Percentiles rank a stretch among this genome's conserved stretches.
These are phyloP conservation scores for Pseudococcus viburni DNA, from an alignment of 2,888 invertebrate species.

Conservation along the genomic window DNA sequence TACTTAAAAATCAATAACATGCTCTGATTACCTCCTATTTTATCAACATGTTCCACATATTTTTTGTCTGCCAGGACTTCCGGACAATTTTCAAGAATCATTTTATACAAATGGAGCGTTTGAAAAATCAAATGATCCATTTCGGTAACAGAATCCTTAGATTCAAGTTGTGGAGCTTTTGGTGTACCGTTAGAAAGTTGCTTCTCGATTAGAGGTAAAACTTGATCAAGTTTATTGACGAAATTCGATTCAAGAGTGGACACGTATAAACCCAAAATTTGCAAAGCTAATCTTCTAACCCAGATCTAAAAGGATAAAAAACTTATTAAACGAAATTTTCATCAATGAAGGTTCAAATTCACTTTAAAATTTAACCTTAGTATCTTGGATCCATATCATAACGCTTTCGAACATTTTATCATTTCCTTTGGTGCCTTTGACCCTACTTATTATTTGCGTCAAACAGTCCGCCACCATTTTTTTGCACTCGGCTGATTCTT, in stretches of 20 bases:
- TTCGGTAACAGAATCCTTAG: neutral
- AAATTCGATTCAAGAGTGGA: slow-evolving; percentile 69
- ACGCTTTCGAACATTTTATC: slow-evolving; percentile 82
- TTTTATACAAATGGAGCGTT: slow-evolving; percentile 67
- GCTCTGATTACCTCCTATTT: slow-evolving; percentile 43
- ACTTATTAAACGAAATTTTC: neutral
- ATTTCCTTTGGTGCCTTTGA: slow-evolving; percentile 74
- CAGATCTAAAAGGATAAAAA: neutral
- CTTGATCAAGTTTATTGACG: neutral
- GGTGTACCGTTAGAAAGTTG: neutral
- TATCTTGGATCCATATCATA: slow-evolving; percentile 79
- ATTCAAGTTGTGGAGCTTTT: neutral
- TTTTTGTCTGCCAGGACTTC: slow-evolving; percentile 3
- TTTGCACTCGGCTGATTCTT: slow-evolving; percentile 83
- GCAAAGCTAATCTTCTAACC: slow-evolving; percentile 83
- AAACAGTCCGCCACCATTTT: slow-evolving; percentile 82
- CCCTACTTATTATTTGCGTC: slow-evolving; percentile 77
- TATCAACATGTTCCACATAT: slow-evolving; percentile 16
- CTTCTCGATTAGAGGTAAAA: slow-evolving; percentile 46
- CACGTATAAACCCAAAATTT: slow-evolving; percentile 85
- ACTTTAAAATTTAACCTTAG: slow-evolving; percentile 73
- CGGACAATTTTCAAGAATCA: slow-evolving; percentile 10
- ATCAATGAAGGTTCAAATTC: slow-evolving; percentile 68
- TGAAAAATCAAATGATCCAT: slow-evolving; percentile 66
- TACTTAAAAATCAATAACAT: no score